A percentile compares a stretch with the other conserved stretches of the same genome.
Evolutionary conservation across 2,113 vertebrate species (phyloP).

Genomic region (Origma solitaria): DNA sequence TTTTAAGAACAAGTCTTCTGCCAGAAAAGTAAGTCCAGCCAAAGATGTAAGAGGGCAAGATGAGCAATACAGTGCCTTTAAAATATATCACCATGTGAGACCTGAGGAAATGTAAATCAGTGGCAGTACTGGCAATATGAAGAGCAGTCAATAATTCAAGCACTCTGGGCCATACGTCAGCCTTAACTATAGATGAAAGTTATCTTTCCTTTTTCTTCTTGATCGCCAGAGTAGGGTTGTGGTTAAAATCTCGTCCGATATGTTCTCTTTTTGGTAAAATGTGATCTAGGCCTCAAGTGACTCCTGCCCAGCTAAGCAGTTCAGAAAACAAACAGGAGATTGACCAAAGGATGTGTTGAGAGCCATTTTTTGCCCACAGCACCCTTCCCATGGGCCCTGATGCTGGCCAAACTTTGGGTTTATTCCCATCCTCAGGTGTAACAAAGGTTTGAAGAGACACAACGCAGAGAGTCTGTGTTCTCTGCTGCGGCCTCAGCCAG

Average conservation of each 20-base stretch:
- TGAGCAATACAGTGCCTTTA: not conserved
- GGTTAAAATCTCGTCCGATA: not conserved
- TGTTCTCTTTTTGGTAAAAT: not conserved
- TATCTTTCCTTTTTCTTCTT: not conserved
- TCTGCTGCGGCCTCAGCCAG: not conserved
- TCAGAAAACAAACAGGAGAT: not conserved
- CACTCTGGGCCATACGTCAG: not conserved
- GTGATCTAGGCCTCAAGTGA: not conserved
- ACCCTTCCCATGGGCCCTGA: not conserved
- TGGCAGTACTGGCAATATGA: not conserved
- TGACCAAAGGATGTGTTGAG: not conserved
- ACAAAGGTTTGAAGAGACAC: not conserved
- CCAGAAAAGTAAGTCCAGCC: constrained; percentile 17
- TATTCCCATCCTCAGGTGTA: not conserved
- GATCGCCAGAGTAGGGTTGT: not conserved
- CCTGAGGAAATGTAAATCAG: constrained; percentile 13
- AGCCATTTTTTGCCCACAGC: not conserved
- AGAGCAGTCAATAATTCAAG: constrained; percentile 31
- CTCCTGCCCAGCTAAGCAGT: not conserved
- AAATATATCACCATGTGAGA: not conserved
- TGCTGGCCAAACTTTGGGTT: accelerated
- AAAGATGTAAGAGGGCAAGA: not conserved
- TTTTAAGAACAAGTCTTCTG: not conserved
- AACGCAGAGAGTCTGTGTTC: not conserved
- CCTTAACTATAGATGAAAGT: constrained; percentile 14